These are phyloP conservation scores for Cremastinae sp. DNA, from an alignment of 2,888 invertebrate species.

Conservation along the genomic window DNA sequence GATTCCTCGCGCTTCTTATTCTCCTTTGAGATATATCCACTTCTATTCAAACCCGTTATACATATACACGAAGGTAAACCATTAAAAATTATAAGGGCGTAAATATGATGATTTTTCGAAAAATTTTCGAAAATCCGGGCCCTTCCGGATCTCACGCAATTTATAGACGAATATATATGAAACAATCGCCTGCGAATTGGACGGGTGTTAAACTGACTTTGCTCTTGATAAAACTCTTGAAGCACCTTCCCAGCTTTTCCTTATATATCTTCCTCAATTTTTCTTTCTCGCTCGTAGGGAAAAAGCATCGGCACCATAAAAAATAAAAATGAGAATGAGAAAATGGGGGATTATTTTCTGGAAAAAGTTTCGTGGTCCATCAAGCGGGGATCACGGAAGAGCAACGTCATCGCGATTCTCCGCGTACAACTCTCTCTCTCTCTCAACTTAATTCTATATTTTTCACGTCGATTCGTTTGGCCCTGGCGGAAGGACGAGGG, in stretches of 20 bases:
- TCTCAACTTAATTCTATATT: slow-evolving; percentile 63
- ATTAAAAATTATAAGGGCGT: slow-evolving; percentile 10
- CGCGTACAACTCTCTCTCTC: slow-evolving; percentile 3
- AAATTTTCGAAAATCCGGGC: not conserved
- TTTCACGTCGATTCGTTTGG: slow-evolving; percentile 78
- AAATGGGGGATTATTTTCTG: not conserved
- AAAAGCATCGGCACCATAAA: no score
- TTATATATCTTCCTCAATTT: not conserved
- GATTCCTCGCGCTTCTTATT: slow-evolving; percentile 43
- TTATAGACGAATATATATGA: not conserved
- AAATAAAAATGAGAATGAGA: not conserved
- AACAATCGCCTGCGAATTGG: no score
- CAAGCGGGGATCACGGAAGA: slow-evolving; percentile 15
- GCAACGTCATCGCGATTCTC: slow-evolving; percentile 48
- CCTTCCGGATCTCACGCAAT: not conserved
- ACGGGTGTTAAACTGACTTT: slow-evolving; percentile 7
- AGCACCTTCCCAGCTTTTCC: not conserved
- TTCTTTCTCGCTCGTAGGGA: no score
- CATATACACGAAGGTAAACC: not conserved
- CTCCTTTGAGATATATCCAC: slow-evolving; percentile 42
- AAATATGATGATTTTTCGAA: slow-evolving; percentile 3
- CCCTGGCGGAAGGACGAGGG: slow-evolving; percentile 67
- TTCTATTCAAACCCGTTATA: slow-evolving; percentile 18
- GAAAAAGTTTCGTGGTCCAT: slow-evolving; percentile 22
- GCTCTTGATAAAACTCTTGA: not conserved